Evolutionary conservation across 2,113 vertebrate genomes (phyloP), one percentile per base, ranked within the genome.

Genomic region (Tyto alba): DNA sequence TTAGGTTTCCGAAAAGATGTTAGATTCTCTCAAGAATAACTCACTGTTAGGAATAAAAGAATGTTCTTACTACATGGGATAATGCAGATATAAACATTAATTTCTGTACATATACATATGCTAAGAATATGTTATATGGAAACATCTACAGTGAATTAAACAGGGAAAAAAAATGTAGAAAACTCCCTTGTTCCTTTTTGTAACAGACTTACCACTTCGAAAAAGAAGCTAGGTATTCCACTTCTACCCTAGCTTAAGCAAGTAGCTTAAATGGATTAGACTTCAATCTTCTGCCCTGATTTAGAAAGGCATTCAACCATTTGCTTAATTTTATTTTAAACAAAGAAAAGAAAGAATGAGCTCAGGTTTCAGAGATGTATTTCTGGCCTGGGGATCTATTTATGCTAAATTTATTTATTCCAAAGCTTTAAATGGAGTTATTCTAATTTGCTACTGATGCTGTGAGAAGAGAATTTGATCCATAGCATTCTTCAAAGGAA

Each of bases 301-400:
- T 93, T 79, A 91, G 53, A 73, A 88, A 96, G n/a, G 74, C 78
- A 95, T 95, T 96, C 93, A 95, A 69, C 25, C 71, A 88, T 88
- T 94, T 95, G 52, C 81, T 79, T 94, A 64, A 95, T 93, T 96
- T 95, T 43, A 82, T 72, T 95, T 94, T 82, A 94, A 95, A 95
- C 62, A 78, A 75, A 81, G 56, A 21, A 92, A 89, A 92, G 66
- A 82, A 91, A 68, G 47, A 87, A 67, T 4, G 43, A 87, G 48
- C 43, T 93, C 11, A 12, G 55, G 25, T 85, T 95, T 96, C 69
- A 88, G 81, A 88, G n/a, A 38, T 53, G 36, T 89, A 88, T 91
- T 96, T 95, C 81, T 89, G 77, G 36, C 87, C 84, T 45, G 18
- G 53, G 93, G 88, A 88, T 89, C 82, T 95, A 86, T 80, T 87